Conservation (phyloP, 2,113 vertebrate species). For the Aegypius monachus region DNA sequence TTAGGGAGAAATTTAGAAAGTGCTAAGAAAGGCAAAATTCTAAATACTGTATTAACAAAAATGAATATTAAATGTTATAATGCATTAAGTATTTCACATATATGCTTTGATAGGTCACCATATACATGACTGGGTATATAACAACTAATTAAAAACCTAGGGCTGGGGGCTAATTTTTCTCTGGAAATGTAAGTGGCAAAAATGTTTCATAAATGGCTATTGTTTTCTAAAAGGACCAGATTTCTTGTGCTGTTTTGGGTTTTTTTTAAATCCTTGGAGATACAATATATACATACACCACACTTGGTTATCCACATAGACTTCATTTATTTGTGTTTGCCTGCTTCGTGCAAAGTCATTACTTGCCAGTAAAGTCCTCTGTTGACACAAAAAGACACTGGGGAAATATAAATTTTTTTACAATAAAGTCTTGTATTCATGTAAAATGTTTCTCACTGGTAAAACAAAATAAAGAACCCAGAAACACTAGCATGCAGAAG, state of each 20-base stretch:
- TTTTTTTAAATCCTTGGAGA: not conserved
- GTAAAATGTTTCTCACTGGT: slow-evolving; percentile 2
- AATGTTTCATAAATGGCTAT: not conserved
- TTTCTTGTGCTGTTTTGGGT: not conserved
- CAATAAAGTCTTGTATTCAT: not conserved
- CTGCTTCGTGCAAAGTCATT: slow-evolving; percentile 22
- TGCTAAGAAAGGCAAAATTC: not conserved
- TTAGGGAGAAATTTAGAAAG: not conserved
- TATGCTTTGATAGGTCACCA: not conserved
- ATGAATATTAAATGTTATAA: not conserved
- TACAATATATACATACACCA: not conserved
- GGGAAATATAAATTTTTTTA: slow-evolving; percentile 19
- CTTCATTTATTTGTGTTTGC: slow-evolving; percentile 50
- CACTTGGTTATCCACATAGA: not conserved
- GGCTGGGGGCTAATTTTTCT: not conserved
- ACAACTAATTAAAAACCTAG: not conserved
- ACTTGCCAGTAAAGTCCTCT: slow-evolving; percentile 30
- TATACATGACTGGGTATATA: not conserved
- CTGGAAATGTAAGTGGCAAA: not conserved
- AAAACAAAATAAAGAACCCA: slow-evolving; percentile 29
- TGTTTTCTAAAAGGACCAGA: not conserved
- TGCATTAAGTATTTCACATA: not conserved
- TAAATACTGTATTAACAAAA: not conserved
- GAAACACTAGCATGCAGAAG: not conserved
- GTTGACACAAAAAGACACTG: slow-evolving; percentile 40